Percentiles rank a stretch among this genome's conserved stretches.
phyloP scores from a whole-genome alignment of 2,797 vertebrate species.

The Anniella stebbinsi region DNA sequence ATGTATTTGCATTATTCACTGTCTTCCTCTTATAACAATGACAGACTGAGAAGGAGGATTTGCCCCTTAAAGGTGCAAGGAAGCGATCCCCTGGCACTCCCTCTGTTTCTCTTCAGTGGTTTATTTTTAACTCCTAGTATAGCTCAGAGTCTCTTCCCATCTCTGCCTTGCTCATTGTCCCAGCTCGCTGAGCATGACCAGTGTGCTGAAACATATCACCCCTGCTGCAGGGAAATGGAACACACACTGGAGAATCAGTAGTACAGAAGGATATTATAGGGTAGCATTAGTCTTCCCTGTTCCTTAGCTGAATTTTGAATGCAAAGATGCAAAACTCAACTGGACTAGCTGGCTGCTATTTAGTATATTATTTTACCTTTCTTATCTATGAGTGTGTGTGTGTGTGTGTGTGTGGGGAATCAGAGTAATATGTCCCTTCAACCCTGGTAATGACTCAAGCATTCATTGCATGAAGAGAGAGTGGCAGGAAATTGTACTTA shows the following conservation, averaged over 20 bases:
- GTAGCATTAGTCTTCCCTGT: background rate
- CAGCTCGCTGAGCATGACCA: conserved; percentile 39
- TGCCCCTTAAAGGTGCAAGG: conserved; percentile 4
- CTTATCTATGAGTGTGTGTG: background rate
- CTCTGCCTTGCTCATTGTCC: conserved; percentile 30
- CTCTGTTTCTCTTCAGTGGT: background rate
- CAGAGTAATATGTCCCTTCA: too few relatives aligned
- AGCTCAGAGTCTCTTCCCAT: conserved; percentile 1
- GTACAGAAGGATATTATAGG: background rate
- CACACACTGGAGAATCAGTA: conserved; percentile 1
- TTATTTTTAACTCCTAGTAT: conserved; percentile 21
- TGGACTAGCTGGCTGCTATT: background rate
- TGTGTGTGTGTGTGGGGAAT: too few relatives aligned
- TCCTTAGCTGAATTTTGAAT: background rate
- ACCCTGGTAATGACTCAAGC: background rate
- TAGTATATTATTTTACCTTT: background rate
- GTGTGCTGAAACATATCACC: conserved; percentile 29
- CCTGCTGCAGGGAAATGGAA: conserved; percentile 9
- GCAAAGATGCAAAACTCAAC: background rate
- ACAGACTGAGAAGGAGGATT: background rate
- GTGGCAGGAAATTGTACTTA: background rate
- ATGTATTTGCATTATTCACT: background rate
- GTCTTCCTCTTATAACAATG: background rate
- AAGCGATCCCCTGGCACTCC: background rate
- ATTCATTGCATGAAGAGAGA: background rate